Base-by-base conservation (phyloP, 2,888 invertebrate genomes). In the Julus scandinavius region DNA sequence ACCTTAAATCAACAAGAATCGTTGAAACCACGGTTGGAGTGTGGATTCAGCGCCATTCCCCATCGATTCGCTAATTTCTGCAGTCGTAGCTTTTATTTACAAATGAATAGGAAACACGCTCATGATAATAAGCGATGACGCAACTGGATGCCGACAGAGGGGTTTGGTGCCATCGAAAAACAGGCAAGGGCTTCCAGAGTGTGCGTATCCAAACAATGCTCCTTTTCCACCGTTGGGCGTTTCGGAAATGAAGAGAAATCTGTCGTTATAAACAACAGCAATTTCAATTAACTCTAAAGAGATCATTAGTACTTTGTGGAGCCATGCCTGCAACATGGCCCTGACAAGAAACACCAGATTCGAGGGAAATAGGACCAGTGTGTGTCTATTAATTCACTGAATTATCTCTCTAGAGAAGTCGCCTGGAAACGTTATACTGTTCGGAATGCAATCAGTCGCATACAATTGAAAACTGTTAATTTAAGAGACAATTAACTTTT, bases 1-100 rank as follows among this genome's bases (percentile, higher is more conserved):
- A 13, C 13, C 13, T 49, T 49, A 49, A 49, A 49, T 49, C 49
- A 49, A 49, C 6, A 49, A 13, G 13, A 49, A 49, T 49, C 49
- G 29, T 29, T 29, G 29, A 29, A 29, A 29, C 29, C 29, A 29
- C 29, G 29, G 29, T 29, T 29, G 29, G 29, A 29, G 29, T 29
- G 49, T 13, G 49, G 15, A 4, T 58, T 11, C 58, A 58, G 58
- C 15, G 15, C 15, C 58, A 15, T 58, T 58, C 15, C 15, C 58
- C 58, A 58, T 58, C 58, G 58, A 58, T 58, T 58, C 58, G 58
- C 58, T 58, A 58, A 58, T 58, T 58, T 58, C 15, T 58, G 58
- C 58, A 15, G 15, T 58, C 58, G 58, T 15, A 58, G 58, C 15
- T 58, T 58, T 58, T 15, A 15, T 58, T 58, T 15, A 11, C 15